Base-by-base conservation (phyloP, 2,888 invertebrate species). In the Drosophila yooni region DNA sequence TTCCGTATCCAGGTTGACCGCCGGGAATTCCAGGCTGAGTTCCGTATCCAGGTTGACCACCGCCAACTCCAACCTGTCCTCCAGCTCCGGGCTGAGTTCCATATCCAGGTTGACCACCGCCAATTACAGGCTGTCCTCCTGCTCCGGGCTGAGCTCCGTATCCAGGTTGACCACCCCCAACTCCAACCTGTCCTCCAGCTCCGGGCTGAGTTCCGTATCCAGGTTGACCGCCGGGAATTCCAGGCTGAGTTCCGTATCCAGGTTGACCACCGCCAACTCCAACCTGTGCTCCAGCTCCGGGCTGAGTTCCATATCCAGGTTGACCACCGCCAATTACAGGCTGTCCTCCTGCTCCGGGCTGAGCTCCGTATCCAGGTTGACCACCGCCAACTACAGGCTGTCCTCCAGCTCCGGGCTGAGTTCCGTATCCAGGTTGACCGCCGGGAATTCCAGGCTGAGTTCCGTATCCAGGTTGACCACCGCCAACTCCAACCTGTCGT, bases 331-430 rank as follows among this genome's bases (percentile, higher is more conserved):
- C 62, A 15, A 27, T 25, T 18, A 2, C 58, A 25, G 13, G 1
- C 34, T 33, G 48, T 7, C 29, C 31, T 8, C 31, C 77, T 18
- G 29, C 34, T 11, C 58, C 70, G 8, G 43, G 21, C 21, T 77
- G 76, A 1, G 52, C 13, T 18, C 67, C 77, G 1, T 63, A 59
- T 15, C 71, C 66, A 33, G 66, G 66, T n/a, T 60, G 71, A 18
- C 46, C 59, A 4, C 69, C 54, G 3, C 25, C 61, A 15, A 31
- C 25, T n/a, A 58, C 64, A 13, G 60, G 4, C 4, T 67, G 72
- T 1, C 70, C 56, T 7, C 29, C 74, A 6, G 27, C 13, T 38
- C 65, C 67, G 1, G 69, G 61, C 40, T 72, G 21, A 11, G 48
- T 15, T 18, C 64, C 75, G 33, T 53, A 60, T 11, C 48, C 33